Percentiles rank a stretch among this genome's conserved stretches.
phyloP scores from a whole-genome alignment of 2,888 invertebrate species.

The Cantharis rustica region DNA sequence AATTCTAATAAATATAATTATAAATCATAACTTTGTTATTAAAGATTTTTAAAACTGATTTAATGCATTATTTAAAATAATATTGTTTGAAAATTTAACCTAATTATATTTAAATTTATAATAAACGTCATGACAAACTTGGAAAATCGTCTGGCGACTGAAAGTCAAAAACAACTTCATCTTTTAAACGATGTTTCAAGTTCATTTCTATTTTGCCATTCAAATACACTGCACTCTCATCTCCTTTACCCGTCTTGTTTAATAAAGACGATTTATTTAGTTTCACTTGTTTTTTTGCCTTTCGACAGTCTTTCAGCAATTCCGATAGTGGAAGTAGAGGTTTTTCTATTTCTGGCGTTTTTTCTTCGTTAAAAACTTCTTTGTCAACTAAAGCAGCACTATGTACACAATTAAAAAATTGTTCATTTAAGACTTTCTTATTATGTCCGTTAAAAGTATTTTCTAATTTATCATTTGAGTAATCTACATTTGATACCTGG shows the following conservation, averaged over 20 bases:
- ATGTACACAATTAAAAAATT: not conserved
- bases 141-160: not conserved
- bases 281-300: not conserved
- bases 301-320: not conserved
- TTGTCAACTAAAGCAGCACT: not conserved
- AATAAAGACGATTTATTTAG: not conserved
- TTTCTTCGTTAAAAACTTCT: not conserved
- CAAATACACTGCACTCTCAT: not conserved
- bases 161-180: not conserved
- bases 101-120: not conserved
- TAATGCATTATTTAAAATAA: no score
- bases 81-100: no score
- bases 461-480: not conserved
- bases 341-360: not conserved
- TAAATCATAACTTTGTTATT: no score
- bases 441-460: not conserved
- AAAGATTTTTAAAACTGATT: no score
- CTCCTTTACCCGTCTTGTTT: no score
- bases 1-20: no score
- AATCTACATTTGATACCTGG: not conserved
- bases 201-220: not conserved
- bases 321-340: not conserved
- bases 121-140: not conserved
- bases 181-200: not conserved
- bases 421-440: not conserved